phyloP scores from a whole-genome alignment of 2,888 invertebrate species.

The Amphipyra berbera region DNA sequence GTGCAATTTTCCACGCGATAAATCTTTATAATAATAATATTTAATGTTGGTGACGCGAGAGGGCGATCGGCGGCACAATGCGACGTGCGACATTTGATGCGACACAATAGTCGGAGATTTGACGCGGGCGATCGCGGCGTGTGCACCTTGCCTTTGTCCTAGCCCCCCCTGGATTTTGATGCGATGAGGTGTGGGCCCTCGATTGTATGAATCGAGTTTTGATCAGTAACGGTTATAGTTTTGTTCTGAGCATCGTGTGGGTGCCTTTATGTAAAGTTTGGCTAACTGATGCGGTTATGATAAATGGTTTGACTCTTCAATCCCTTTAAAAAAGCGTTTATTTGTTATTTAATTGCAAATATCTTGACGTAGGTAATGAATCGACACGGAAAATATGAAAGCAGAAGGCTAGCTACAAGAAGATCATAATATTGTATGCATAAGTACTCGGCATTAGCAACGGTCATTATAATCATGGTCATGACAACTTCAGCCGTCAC shows the following conservation, averaged over 20 bases:
- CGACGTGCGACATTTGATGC: slow-evolving; percentile 50
- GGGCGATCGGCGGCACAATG: slow-evolving; percentile 63
- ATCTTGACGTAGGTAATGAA: background rate
- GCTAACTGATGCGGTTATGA: slow-evolving; percentile 41
- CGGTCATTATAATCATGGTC: too few species aligned
- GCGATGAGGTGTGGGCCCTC: slow-evolving; percentile 66
- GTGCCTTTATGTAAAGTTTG: slow-evolving; percentile 30
- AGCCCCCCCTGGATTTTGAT: slow-evolving; percentile 59
- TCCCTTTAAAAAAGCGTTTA: slow-evolving; percentile 9
- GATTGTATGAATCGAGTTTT: slow-evolving; percentile 59
- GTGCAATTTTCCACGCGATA: slow-evolving; percentile 89
- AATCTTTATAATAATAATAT: slow-evolving; percentile 88
- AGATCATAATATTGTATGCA: too few species aligned
- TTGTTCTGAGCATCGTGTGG: slow-evolving; percentile 40
- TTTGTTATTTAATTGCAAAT: background rate
- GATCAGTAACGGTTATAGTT: slow-evolving; percentile 60
- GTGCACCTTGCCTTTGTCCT: slow-evolving; percentile 81
- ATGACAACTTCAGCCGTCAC: too few species aligned
- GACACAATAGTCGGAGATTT: slow-evolving; percentile 68
- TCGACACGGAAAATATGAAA: too few species aligned
- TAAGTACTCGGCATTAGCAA: too few species aligned
- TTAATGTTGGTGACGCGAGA: slow-evolving; percentile 72
- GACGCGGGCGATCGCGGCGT: slow-evolving; percentile 78
- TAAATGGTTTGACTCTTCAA: slow-evolving; percentile 51
- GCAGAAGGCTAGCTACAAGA: too few species aligned